phyloP scores from a whole-genome alignment of 2,113 vertebrate genomes.

The Gymnogyps californianus region DNA sequence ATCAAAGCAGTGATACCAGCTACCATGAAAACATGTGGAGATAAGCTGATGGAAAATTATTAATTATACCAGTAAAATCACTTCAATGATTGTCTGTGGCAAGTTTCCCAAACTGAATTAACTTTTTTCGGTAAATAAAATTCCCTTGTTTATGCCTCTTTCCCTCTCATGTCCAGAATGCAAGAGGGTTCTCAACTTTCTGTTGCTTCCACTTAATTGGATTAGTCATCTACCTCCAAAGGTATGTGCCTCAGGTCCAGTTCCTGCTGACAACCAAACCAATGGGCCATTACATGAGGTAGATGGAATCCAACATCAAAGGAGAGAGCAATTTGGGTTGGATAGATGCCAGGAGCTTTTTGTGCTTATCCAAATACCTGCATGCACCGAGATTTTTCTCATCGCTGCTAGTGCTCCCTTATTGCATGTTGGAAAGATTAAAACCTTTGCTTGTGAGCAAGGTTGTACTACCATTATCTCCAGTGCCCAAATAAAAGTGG shows the following conservation, averaged over 20 bases:
- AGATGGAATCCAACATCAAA: conserved; percentile 62
- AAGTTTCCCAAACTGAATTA: background rate
- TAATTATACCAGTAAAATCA: conserved; percentile 7
- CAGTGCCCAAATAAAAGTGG: background rate
- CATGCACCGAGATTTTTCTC: background rate
- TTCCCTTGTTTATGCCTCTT: background rate
- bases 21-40: conserved; percentile 1
- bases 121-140: background rate
- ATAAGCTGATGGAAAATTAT: conserved; percentile 7
- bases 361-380: conserved; percentile 42
- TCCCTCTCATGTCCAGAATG: background rate
- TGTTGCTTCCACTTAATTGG: conserved; percentile 18
- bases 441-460: background rate
- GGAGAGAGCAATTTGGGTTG: conserved; percentile 18
- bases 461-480: background rate
- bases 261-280: conserved; percentile 47
- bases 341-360: conserved; percentile 29
- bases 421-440: background rate
- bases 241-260: conserved; percentile 47
- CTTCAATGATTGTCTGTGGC: background rate
- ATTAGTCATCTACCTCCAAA: conserved; percentile 35
- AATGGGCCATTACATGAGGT: conserved; percentile 36
- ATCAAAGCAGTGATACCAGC: conserved; percentile 27
- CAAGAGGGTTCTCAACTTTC: background rate
- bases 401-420: background rate